These are phyloP conservation scores for Steinernema khuongi DNA, from an alignment of 1,140 invertebrate species.

Conservation along the genomic window DNA sequence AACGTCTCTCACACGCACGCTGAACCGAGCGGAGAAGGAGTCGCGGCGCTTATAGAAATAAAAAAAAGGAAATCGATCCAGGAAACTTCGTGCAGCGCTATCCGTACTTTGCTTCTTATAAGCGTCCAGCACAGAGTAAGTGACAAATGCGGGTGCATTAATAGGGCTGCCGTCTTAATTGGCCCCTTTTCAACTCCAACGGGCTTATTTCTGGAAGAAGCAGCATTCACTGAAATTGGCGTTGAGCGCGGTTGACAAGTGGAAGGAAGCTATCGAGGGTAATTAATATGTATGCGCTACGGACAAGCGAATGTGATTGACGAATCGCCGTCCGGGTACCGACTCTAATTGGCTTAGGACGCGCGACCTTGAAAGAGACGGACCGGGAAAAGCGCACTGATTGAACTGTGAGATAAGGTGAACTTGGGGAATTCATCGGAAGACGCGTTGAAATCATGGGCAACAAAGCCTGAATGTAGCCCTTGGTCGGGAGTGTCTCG, in stretches of 20 bases:
- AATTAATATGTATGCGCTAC: neutral
- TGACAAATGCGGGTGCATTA: constrained; percentile 15
- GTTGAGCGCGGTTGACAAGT: too few species aligned
- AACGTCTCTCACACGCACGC: neutral
- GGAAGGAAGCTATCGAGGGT: constrained; percentile 9
- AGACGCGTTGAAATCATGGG: too few species aligned
- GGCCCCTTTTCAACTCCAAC: neutral
- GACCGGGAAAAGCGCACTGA: neutral
- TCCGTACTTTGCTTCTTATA: constrained; percentile 1
- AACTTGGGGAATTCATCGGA: too few species aligned
- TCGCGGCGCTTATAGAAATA: neutral
- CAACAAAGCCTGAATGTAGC: too few species aligned
- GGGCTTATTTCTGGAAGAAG: too few species aligned
- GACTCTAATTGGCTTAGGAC: neutral
- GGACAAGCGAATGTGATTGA: constrained; percentile 10
- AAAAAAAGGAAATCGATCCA: neutral
- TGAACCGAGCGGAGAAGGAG: neutral
- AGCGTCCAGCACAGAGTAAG: neutral
- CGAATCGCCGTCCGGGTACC: neutral
- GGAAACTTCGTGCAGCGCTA: neutral
- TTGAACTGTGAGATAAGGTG: too few species aligned
- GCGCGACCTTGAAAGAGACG: neutral
- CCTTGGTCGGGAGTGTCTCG: too few species aligned
- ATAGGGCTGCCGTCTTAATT: constrained; percentile 10
- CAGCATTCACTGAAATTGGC: too few species aligned